Percentiles rank a stretch among this genome's conserved stretches.
These are phyloP conservation scores for Misgurnus anguillicaudatus DNA, from an alignment of 2,113 vertebrate species.

Conservation along the genomic window DNA sequence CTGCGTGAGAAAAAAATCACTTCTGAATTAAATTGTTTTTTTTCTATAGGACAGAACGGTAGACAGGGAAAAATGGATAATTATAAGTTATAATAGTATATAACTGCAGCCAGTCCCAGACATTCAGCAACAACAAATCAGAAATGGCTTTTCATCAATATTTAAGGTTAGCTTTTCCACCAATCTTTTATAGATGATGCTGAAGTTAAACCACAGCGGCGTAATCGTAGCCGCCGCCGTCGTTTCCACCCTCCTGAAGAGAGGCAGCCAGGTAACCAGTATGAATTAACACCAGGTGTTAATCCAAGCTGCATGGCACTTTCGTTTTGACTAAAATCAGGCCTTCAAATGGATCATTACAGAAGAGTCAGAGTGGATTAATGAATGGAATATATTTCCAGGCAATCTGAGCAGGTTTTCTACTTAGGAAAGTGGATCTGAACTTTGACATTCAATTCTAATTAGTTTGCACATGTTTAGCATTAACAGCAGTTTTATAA, in stretches of 20 bases:
- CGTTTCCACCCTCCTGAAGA: conserved; percentile 92
- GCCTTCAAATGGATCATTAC: neutral
- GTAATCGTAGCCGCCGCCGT: conserved; percentile 97
- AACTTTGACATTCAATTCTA: too few species aligned
- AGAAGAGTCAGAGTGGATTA: neutral
- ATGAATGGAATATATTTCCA: neutral
- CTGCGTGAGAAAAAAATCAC: neutral
- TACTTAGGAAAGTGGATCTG: too few species aligned
- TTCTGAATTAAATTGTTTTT: too few species aligned
- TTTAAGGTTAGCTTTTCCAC: conserved; percentile 4
- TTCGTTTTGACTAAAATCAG: conserved; percentile 15
- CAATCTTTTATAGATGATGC: conserved; percentile 88
- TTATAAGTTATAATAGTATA: too few species aligned
- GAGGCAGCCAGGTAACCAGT: conserved; percentile 96
- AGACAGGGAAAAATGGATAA: too few species aligned
- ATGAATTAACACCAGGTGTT: conserved; percentile 12
- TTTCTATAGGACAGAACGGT: too few species aligned
- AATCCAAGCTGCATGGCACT: conserved; percentile 29
- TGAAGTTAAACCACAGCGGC: conserved; percentile 93
- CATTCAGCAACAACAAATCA: too few species aligned
- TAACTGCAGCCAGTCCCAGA: too few species aligned
- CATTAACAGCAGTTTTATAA: neutral
- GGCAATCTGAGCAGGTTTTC: neutral
- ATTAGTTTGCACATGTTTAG: neutral
- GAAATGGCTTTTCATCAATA: neutral